These are phyloP conservation scores for Porites rus DNA, from an alignment of 92 coral and sea anemone species.

Conservation along the genomic window DNA sequence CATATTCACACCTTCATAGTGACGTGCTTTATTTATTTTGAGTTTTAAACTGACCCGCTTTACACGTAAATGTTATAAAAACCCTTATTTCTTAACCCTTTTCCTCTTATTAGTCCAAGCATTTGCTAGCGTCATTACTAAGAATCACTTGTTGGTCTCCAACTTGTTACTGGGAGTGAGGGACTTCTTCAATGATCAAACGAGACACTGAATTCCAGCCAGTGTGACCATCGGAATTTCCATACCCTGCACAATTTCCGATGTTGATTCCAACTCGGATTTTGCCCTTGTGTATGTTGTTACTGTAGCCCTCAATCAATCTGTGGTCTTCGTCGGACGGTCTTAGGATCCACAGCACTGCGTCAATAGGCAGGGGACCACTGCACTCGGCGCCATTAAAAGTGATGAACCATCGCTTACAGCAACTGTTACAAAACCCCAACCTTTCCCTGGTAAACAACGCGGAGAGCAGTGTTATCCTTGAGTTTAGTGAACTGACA, in stretches of 20 bases:
- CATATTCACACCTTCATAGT: too few species aligned
- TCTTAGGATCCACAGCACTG: neutral
- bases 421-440: neutral
- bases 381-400: constrained; percentile 59
- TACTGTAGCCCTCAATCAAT: constrained; percentile 50
- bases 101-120: too few species aligned
- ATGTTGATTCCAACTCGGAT: constrained; percentile 54
- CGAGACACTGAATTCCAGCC: constrained; percentile 60
- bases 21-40: too few species aligned
- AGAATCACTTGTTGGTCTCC: too few species aligned
- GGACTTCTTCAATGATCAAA: constrained; percentile 55
- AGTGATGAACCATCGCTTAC: constrained; percentile 61
- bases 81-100: too few species aligned
- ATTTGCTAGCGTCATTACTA: too few species aligned
- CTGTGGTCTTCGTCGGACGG: neutral
- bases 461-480: constrained; percentile 32
- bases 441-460: constrained; percentile 38
- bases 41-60: too few species aligned
- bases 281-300: constrained; percentile 35
- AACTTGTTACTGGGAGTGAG: constrained; percentile 11
- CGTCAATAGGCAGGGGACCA: constrained; percentile 44
- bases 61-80: too few species aligned
- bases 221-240: constrained; percentile 23
- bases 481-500: constrained; percentile 13
- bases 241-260: constrained; percentile 36